Evolutionary conservation across 2,797 vertebrate species (phyloP).

Genomic region (Novumbra hubbsi): DNA sequence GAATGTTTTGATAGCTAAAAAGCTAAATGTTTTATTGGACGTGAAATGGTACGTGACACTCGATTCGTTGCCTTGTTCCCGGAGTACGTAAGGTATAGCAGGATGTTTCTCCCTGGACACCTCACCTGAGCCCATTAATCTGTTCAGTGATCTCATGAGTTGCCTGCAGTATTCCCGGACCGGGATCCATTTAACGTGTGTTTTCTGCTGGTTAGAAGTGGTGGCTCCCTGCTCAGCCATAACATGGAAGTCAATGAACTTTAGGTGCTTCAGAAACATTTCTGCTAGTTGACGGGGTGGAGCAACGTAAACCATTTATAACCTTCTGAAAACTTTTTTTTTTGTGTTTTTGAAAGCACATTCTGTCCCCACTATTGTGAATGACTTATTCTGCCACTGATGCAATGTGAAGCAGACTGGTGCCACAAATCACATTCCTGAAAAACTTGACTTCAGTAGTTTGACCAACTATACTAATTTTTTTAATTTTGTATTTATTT

Average conservation of each 20-base stretch:
- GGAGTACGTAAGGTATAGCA: too few species aligned
- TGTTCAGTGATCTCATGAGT: too few species aligned
- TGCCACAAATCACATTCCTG: constrained; percentile 44
- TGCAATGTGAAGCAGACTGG: constrained; percentile 14
- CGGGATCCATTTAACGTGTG: too few species aligned
- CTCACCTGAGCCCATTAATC: too few species aligned
- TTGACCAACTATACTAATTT: constrained; percentile 19
- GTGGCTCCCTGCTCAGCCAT: background rate
- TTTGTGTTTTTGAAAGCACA: background rate
- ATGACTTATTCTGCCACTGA: background rate
- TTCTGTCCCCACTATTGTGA: background rate
- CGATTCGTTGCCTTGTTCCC: too few species aligned
- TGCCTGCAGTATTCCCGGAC: too few species aligned
- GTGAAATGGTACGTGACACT: constrained; percentile 3
- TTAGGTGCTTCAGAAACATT: background rate
- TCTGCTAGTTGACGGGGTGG: background rate
- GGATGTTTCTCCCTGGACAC: too few species aligned
- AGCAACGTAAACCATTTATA: background rate
- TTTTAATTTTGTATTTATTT: constrained; percentile 48
- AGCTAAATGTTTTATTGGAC: background rate
- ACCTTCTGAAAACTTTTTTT: too few species aligned
- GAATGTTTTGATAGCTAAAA: background rate
- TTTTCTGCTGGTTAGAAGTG: too few species aligned
- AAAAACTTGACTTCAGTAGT: constrained; percentile 44
- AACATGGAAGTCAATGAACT: background rate